Conservation (phyloP, 2,797 vertebrate species). For the Bovichtus variegatus region DNA sequence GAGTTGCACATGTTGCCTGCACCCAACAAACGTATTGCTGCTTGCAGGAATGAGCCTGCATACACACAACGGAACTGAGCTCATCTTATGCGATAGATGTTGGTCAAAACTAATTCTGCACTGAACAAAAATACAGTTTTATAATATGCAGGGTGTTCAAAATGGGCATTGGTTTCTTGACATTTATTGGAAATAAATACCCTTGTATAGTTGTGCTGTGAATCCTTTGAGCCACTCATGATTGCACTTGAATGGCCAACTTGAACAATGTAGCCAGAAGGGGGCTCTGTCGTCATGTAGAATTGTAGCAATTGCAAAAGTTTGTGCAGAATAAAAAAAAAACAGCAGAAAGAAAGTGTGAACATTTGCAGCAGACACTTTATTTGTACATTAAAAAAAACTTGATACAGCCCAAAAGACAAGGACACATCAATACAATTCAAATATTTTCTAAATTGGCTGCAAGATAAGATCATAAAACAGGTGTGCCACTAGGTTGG, state of each 20-base stretch:
- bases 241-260: constrained; percentile 2
- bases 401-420: constrained; percentile 58
- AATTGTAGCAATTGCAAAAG: neutral
- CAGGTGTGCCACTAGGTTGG: constrained; percentile 15
- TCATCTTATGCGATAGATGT: neutral
- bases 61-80: neutral
- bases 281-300: neutral
- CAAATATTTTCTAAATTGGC: constrained; percentile 70
- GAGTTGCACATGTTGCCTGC: neutral
- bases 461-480: constrained; percentile 79
- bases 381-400: constrained; percentile 82
- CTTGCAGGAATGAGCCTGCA: neutral
- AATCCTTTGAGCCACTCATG: constrained; percentile 6
- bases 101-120: neutral
- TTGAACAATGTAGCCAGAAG: neutral
- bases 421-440: constrained; percentile 62
- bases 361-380: constrained; percentile 74
- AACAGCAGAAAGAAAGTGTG: neutral
- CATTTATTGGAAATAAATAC: neutral
- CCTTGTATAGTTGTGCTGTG: neutral
- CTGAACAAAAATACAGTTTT: neutral
- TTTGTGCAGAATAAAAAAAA: neutral
- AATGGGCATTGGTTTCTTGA: neutral
- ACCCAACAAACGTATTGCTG: neutral
- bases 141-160: neutral